Evolutionary conservation across 2,113 vertebrate genomes (phyloP), one percentile per base, ranked within the genome.

Genomic region (Toxotes jaculatrix): DNA sequence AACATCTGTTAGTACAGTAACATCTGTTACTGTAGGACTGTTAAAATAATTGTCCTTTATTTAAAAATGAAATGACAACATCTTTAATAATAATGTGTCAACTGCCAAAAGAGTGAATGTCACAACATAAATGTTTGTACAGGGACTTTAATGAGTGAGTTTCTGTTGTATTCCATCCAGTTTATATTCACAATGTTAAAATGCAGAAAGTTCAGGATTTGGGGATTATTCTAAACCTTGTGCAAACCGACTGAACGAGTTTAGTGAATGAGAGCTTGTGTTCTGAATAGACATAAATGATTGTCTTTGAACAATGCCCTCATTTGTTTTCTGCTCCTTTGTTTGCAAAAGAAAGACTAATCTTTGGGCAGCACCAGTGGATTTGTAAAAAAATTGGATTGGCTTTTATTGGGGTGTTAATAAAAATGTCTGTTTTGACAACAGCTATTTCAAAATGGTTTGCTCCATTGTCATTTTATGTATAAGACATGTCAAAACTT

Each of bases 321-420:
- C 31, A 45, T 76, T 89, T 81, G 34, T 85, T 74, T 82, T 83
- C 43, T 55, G 57, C 69, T 75, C 57, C 34, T 87, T 92, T 89
- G 86, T 92, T 77, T 74, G 77, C 71, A 63, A 65, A 75, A 77
- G 43, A 83, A 80, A 76, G 53, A 42, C 36, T 31, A 49, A 83
- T 83, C 57, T 88, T 67, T 40, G 69, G 53, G 31, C 78, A 59
- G 65, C n/a, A 1, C 47, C 55, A 51, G 13, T 60, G 45, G 53
- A 47, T 69, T 76, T 64, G 19, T 77, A 57, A 80, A 57, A 80
- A 82, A 77, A 80, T 9, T 40, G 11, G 45, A 57, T 34, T 59
- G 67, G 23, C 55, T 68, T 75, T 71, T 80, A 81, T 74, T 77
- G 68, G 64, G 31, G 6, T 79, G 6, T 64, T 82, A 65, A 67